These are phyloP conservation scores for Eulemur rufifrons DNA, from an alignment of 2,113 vertebrate species.

Conservation along the genomic window DNA sequence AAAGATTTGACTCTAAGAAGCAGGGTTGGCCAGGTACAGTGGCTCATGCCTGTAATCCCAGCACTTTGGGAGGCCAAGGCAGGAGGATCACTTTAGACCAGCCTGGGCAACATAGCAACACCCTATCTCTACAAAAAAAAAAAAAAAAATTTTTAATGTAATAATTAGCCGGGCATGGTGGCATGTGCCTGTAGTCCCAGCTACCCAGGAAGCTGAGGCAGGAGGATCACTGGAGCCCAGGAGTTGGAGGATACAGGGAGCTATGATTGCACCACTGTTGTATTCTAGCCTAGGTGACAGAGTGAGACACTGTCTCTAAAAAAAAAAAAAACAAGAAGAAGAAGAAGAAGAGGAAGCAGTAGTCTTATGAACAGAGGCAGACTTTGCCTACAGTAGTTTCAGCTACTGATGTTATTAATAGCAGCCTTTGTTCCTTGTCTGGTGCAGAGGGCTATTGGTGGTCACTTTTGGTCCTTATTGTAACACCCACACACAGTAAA, in stretches of 20 bases:
- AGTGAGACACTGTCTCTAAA: neutral
- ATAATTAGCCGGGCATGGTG: neutral
- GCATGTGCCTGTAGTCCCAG: neutral
- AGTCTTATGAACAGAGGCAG: neutral
- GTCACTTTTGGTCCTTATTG: slow-evolving; percentile 35
- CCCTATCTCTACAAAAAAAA: neutral
- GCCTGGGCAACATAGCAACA: neutral
- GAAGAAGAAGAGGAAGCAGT: neutral
- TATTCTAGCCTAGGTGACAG: neutral
- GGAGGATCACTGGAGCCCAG: neutral
- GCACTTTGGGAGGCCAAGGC: neutral
- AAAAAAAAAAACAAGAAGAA: neutral
- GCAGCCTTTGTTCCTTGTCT: neutral
- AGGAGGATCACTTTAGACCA: neutral
- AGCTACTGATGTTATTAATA: neutral
- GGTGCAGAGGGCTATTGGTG: neutral
- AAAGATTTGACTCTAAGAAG: neutral
- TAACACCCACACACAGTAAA: neutral
- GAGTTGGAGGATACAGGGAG: neutral
- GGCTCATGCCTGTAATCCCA: neutral
- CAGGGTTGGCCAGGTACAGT: neutral
- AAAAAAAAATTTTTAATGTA: neutral
- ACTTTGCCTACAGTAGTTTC: neutral
- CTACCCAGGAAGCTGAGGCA: neutral
- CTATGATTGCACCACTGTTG: neutral